A percentile compares a stretch with the other conserved stretches of the same genome.
phyloP scores from a whole-genome alignment of 2,797 vertebrate genomes.

The Enteromius afrohamiltoni region DNA sequence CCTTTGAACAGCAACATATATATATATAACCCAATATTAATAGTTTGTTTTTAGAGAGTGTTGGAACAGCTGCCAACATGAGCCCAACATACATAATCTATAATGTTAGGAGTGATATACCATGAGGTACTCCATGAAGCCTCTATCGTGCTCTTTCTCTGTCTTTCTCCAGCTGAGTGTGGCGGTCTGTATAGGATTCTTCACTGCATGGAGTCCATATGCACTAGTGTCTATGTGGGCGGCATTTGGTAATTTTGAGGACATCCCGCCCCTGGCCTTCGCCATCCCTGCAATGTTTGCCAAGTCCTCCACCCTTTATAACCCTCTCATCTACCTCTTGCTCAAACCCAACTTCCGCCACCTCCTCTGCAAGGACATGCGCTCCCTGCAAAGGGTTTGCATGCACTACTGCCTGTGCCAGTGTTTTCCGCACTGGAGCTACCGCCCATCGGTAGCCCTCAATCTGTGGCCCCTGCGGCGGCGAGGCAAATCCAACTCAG shows the following conservation, averaged over 20 bases:
- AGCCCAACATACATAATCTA: background rate
- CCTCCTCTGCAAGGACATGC: slow-evolving; percentile 60
- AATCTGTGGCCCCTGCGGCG: slow-evolving; percentile 46
- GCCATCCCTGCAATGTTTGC: slow-evolving; percentile 72
- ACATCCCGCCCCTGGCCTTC: slow-evolving; percentile 72
- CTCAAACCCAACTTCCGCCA: slow-evolving; percentile 73
- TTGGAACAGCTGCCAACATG: background rate
- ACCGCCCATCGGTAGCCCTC: slow-evolving; percentile 42
- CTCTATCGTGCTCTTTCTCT: slow-evolving; percentile 10
- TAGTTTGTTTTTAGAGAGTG: background rate
- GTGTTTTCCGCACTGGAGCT: slow-evolving; percentile 13
- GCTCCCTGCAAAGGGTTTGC: slow-evolving; percentile 56
- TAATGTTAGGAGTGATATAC: background rate
- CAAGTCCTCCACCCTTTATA: slow-evolving; percentile 75
- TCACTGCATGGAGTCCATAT: slow-evolving; percentile 73
- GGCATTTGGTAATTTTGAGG: slow-evolving; percentile 66
- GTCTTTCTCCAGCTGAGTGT: slow-evolving; percentile 66
- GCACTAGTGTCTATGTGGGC: slow-evolving; percentile 73
- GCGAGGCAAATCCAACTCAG: slow-evolving; percentile 50
- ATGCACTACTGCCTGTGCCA: slow-evolving; percentile 51
- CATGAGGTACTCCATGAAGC: background rate
- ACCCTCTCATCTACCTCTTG: slow-evolving; percentile 70
- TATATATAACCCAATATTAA: background rate
- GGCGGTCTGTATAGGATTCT: slow-evolving; percentile 74
- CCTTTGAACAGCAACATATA: background rate